Evolutionary conservation across 2,888 invertebrate genomes (phyloP).

Genomic region (Lutraria lutraria): DNA sequence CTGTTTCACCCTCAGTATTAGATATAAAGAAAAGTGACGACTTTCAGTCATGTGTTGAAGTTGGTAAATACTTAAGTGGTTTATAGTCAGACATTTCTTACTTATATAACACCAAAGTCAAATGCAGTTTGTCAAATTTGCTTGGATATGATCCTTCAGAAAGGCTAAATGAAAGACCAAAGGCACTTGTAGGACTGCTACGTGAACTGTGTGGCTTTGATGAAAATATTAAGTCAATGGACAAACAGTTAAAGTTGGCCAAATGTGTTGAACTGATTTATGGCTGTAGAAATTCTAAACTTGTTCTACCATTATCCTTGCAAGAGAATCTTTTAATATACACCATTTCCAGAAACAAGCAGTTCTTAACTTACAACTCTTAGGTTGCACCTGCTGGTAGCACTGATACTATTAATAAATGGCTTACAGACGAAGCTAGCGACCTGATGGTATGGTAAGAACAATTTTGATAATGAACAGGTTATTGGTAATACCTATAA

Average conservation of each 20-base stretch:
- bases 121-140: slow-evolving; percentile 39
- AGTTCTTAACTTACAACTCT: slow-evolving; percentile 37
- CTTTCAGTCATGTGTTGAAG: slow-evolving; percentile 22
- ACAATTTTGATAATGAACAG: slow-evolving; percentile 59
- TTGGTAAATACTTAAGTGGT: slow-evolving; percentile 21
- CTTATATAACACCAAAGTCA: slow-evolving; percentile 34
- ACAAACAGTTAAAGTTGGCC: background rate
- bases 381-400: slow-evolving; percentile 37
- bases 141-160: slow-evolving; percentile 40
- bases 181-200: slow-evolving; percentile 34
- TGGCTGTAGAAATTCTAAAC: slow-evolving; percentile 52
- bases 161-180: slow-evolving; percentile 38
- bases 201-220: slow-evolving; percentile 44
- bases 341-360: slow-evolving; percentile 44
- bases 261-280: slow-evolving; percentile 30
- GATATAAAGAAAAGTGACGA: background rate
- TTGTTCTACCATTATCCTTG: slow-evolving; percentile 51
- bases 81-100: slow-evolving; percentile 29
- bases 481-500: slow-evolving; percentile 46
- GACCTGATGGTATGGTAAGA: background rate
- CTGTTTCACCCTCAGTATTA: too few relatives aligned
- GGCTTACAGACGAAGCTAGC: slow-evolving; percentile 44
- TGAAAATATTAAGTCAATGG: slow-evolving; percentile 9
- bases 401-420: slow-evolving; percentile 30
- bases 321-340: slow-evolving; percentile 39